A percentile compares a stretch with the other conserved stretches of the same genome.
Evolutionary conservation across 2,113 vertebrate species (phyloP).

Genomic region (Tragelaphus imberbis): DNA sequence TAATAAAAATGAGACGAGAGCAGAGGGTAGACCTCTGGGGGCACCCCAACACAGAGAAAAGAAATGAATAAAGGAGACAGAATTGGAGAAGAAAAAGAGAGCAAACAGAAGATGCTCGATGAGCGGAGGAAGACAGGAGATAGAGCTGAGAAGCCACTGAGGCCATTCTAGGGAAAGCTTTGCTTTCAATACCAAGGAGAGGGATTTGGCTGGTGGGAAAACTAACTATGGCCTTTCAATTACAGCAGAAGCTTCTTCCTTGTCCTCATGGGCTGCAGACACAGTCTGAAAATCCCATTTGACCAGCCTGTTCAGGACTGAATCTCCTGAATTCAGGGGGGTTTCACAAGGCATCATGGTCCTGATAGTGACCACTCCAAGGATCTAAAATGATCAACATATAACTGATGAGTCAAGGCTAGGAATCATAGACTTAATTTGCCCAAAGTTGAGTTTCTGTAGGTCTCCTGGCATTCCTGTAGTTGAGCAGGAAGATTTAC

Average conservation of each 20-base stretch:
- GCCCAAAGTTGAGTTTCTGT: neutral
- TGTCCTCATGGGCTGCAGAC: neutral
- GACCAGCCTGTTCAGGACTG: neutral
- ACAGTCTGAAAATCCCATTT: neutral
- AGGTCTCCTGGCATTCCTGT: fast-evolving
- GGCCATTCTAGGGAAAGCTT: neutral
- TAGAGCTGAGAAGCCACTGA: fast-evolving
- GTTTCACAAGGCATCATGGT: neutral
- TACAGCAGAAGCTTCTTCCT: neutral
- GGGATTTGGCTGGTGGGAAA: neutral
- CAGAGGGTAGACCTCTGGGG: neutral
- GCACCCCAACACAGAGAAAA: neutral
- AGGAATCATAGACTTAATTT: neutral
- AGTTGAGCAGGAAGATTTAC: fast-evolving
- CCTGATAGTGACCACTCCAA: neutral
- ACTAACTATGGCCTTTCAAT: neutral
- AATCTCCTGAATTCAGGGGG: neutral
- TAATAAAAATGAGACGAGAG: neutral
- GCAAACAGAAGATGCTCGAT: fast-evolving
- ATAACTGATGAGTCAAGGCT: neutral
- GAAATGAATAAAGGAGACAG: fast-evolving
- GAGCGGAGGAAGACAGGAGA: neutral
- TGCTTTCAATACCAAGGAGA: neutral
- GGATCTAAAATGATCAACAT: neutral
- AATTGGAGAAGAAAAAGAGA: neutral